Conservation (phyloP, 2,888 invertebrate genomes). For the Lomographa bimaculata region DNA sequence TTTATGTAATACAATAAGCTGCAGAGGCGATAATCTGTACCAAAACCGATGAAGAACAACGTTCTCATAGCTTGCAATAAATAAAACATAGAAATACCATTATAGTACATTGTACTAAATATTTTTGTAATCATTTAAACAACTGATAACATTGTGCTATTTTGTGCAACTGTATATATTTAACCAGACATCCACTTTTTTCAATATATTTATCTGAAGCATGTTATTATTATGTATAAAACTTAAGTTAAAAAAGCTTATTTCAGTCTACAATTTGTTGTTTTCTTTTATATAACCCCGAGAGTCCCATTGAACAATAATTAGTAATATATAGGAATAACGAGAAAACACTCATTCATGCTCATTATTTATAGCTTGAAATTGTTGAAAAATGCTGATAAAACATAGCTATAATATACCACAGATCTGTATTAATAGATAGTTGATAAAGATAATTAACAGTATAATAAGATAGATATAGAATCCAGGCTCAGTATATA, state of each 20-base stretch:
- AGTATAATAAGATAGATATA: too few relatives aligned
- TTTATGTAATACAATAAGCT: conserved; percentile 49
- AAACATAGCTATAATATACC: too few relatives aligned
- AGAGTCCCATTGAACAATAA: conserved; percentile 7
- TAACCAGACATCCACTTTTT: conserved; percentile 26
- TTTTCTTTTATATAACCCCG: conserved; percentile 47
- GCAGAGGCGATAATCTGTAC: conserved; percentile 55
- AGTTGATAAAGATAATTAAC: too few relatives aligned
- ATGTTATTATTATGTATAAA: conserved; percentile 69
- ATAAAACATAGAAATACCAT: too few relatives aligned
- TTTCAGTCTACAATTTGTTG: conserved; percentile 63
- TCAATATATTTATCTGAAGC: conserved; percentile 56
- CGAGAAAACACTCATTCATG: too few relatives aligned
- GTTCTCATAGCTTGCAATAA: conserved; percentile 14
- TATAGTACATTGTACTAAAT: conserved; percentile 1
- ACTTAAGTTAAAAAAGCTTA: conserved; percentile 79
- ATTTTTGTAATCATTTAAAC: too few relatives aligned
- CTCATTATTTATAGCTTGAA: too few relatives aligned
- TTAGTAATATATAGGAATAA: not conserved
- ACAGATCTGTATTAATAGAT: too few relatives aligned
- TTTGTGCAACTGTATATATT: too few relatives aligned
- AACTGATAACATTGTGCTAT: too few relatives aligned
- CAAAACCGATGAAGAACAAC: conserved; percentile 17
- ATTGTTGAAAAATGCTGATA: too few relatives aligned
- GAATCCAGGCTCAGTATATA: too few relatives aligned